These are phyloP conservation scores for Drosophila pseudotalamancana DNA, from an alignment of 2,888 invertebrate genomes.

Conservation along the genomic window DNA sequence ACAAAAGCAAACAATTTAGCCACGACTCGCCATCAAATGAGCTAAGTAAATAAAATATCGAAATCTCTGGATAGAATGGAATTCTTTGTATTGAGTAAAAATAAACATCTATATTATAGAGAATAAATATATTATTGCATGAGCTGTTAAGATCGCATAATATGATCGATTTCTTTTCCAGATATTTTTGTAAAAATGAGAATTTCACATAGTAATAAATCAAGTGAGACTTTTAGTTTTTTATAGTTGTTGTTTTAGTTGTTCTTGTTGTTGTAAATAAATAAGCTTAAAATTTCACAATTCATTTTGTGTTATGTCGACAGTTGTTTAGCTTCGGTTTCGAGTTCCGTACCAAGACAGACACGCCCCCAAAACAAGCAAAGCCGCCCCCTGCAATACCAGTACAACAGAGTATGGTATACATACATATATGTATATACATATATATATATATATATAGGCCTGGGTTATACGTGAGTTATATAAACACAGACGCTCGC, in stretches of 20 bases:
- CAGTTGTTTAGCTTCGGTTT: slow-evolving; percentile 59
- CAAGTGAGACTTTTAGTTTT: slow-evolving; percentile 26
- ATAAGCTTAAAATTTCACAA: slow-evolving; percentile 63
- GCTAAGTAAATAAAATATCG: background rate
- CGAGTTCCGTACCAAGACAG: slow-evolving; percentile 6
- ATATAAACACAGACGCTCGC: slow-evolving; percentile 64
- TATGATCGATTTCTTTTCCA: slow-evolving; percentile 17
- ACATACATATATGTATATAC: background rate
- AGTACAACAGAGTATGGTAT: background rate
- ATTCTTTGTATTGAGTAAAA: background rate
- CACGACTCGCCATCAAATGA: too few relatives aligned
- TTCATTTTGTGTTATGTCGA: slow-evolving; percentile 35
- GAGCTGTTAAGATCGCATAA: background rate
- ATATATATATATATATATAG: slow-evolving; percentile 3
- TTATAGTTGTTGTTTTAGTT: slow-evolving; percentile 4
- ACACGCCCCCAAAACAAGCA: background rate
- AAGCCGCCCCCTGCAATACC: background rate
- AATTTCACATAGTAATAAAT: slow-evolving; percentile 53
- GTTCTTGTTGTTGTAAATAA: slow-evolving; percentile 37
- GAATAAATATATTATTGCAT: slow-evolving; percentile 1
- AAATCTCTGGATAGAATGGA: background rate
- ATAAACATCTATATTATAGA: background rate
- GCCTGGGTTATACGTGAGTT: slow-evolving; percentile 24
- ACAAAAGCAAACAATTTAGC: too few relatives aligned
- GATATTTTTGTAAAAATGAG: slow-evolving; percentile 7